Evolutionary conservation across 2,797 vertebrate genomes (phyloP).

Genomic region (Cygnus olor): DNA sequence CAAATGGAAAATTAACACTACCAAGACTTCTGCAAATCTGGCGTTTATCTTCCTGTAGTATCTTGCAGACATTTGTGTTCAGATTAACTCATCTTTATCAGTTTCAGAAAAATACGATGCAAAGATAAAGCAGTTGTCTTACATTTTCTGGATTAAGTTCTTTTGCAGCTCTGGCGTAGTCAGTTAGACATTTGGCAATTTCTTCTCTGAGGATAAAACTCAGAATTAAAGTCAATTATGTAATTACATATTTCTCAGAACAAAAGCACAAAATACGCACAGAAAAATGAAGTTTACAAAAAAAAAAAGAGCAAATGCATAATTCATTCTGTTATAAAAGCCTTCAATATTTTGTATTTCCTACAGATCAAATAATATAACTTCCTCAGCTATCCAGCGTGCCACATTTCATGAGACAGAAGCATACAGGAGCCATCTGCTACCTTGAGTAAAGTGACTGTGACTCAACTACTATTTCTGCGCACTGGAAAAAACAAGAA

Average conservation of each 20-base stretch:
- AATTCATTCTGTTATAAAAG: background rate
- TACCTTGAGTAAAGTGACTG: background rate
- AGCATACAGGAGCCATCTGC: background rate
- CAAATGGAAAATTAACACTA: background rate
- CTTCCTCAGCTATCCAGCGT: background rate
- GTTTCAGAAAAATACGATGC: background rate
- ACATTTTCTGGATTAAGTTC: constrained; percentile 39
- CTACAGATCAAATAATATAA: background rate
- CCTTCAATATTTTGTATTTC: background rate
- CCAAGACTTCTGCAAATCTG: background rate
- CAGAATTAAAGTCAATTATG: background rate
- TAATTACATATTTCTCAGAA: background rate
- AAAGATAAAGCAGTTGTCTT: constrained; percentile 1
- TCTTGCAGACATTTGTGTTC: background rate
- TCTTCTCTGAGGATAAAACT: constrained; percentile 61
- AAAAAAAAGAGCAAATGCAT: background rate
- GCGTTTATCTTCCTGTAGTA: background rate
- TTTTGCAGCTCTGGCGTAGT: constrained; percentile 46
- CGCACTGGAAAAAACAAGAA: background rate
- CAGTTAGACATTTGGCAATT: constrained; percentile 55
- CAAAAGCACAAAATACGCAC: background rate
- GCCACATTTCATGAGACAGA: background rate
- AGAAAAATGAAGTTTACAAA: background rate
- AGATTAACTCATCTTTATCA: background rate
- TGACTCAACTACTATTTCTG: background rate